Evolutionary conservation across 2,113 vertebrate species (phyloP), one percentile per base, ranked within the genome.

Genomic region (Rousettus leschenaultii): DNA sequence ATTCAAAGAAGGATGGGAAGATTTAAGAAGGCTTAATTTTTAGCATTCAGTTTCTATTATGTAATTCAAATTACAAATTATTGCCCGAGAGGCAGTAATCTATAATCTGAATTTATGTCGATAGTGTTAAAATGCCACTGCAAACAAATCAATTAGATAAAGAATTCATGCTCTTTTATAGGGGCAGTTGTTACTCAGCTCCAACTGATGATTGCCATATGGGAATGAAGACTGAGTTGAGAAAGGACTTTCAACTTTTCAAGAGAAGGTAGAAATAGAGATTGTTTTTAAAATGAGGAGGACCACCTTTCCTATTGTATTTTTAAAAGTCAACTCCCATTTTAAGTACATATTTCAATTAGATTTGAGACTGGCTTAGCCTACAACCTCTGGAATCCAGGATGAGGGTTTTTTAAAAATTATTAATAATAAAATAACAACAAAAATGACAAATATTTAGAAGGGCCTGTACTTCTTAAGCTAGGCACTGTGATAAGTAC

Each of bases 301-400:
- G 22, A 63, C 43, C 35, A 63, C 45, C 15, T 80, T 77, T 35
- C 26, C 26, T 22, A 94, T 3, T 24, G 16, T 90, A 83, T 71
- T 82, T 96, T 95, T 35, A 26, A 71, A 92, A 89, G 68, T 43
- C 75, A 84, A 78, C 48, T 94, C 15, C 33, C 48, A 90, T 78
- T 77, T 28, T 66, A 82, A 93, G 18, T 26, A 84, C 8, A 28
- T 9, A 38, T 85, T 94, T 78, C 35, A 63, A 40, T 53, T 57
- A 79, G 13, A 91, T 19, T 51, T 80, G 53, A 83, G 66, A 61
- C 63, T 71, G 57, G 48, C 26, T 38, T 24, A 65, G 16, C 53
- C 53, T 79, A 63, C 19, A 92, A 53, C 14, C 43, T 80, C 3
- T 88, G 26, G 48, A 70, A 6, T 71, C n/a, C 65, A 77, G 2